Base-by-base conservation (phyloP, 2,113 vertebrate species). In the Rhodinocichla rosea region DNA sequence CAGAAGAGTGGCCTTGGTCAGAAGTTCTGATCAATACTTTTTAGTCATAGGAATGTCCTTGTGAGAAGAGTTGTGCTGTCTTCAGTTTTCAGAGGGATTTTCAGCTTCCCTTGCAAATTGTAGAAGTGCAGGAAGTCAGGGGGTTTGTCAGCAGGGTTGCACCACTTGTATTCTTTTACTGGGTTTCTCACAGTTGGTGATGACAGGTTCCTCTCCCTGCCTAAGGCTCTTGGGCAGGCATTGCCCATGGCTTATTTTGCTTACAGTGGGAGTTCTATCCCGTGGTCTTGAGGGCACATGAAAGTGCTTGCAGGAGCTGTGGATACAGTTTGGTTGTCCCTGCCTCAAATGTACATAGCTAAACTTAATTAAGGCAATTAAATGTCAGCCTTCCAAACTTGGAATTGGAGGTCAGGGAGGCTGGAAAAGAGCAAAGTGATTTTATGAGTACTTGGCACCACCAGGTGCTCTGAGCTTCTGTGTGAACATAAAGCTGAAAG, bases 381-480 rank as follows among this genome's bases (percentile, higher is more conserved):
- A 70, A 28, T 3, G 1, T 63, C 63, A 81, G 24, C 15, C 44
- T 86, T 70, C 27, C 28, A 68, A n/a, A 83, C 35, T 40, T 56
- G 35, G 56, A 90, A 67, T 50, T 40, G 42, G 50, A 77, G 56
- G 63, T 76, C 15, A 70, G 68, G 55, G 64, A 83, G 59, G 11
- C 37, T 94, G 40, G 71, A 80, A 75, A 77, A 86, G 67, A 35
- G 6, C 3, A 2, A 67, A 73, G 50, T 45, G 24, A 21, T 75
- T 76, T 90, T 89, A 35, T 13, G 78, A 70, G 74, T 50, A 20
- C 47, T 91, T 85, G 57, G 44, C 69, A 56, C 47, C 24, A 20
- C 44, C 4, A 0, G 0, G 11, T 49, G 26, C 75, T 76, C 82
- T 0, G 0, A 60, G 44, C 39, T 68, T 40, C 53, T 85, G 33